Conservation (phyloP, 2,888 invertebrate species). For the Gryllus longicercus region DNA sequence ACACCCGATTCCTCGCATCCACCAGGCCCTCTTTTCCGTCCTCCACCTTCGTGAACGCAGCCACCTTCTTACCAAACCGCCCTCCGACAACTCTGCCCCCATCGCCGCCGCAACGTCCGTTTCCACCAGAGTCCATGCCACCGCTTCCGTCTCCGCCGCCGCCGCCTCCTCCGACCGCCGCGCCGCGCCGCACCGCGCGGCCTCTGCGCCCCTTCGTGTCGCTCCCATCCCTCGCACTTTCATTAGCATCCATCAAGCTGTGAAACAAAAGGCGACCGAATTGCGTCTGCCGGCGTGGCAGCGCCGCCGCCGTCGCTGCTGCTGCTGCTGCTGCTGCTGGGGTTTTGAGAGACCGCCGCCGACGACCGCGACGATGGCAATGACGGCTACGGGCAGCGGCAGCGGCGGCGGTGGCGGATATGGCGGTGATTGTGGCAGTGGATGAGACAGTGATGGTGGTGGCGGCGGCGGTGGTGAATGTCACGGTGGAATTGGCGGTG, state of each 20-base stretch:
- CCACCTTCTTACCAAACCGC: neutral
- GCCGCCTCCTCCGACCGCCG: neutral
- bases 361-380: neutral
- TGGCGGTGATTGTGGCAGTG: too few species aligned
- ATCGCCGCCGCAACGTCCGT: neutral
- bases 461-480: too few species aligned
- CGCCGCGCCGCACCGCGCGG: too few species aligned
- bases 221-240: conserved; percentile 31
- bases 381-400: conserved; percentile 17
- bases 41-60: neutral
- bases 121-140: neutral
- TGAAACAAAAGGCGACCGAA: conserved; percentile 40
- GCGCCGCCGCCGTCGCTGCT: neutral
- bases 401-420: too few species aligned
- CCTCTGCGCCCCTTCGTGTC: neutral
- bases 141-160: neutral
- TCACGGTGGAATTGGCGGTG: too few species aligned
- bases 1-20: neutral
- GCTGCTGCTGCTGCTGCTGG: neutral
- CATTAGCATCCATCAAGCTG: conserved; percentile 38
- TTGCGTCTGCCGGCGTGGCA: conserved; percentile 24
- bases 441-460: too few species aligned
- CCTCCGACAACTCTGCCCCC: neutral
- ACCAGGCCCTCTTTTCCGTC: neutral
- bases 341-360: neutral